Percentiles rank a stretch among this genome's conserved stretches.
Evolutionary conservation across 2,113 vertebrate genomes (phyloP).

Genomic region (Gobio gobio): DNA sequence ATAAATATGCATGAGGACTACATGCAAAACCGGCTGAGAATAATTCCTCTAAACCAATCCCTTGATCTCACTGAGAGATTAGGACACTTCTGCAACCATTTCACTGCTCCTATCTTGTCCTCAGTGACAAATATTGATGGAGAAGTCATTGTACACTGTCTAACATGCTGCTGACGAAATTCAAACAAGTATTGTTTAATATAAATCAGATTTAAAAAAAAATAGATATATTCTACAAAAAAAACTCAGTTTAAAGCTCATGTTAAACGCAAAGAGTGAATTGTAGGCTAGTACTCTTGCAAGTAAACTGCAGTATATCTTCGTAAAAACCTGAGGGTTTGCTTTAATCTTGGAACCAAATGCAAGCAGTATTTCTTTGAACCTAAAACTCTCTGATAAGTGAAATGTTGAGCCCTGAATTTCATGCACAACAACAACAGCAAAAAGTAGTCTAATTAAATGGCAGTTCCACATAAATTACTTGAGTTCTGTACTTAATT

Average conservation of each 20-base stretch:
- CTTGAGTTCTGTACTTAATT: background rate
- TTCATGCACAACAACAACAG: background rate
- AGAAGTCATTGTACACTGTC: background rate
- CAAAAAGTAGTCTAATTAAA: background rate
- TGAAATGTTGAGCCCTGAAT: background rate
- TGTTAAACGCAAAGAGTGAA: background rate
- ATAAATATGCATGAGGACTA: conserved; percentile 53
- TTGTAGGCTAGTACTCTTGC: background rate
- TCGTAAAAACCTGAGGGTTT: conserved; percentile 16
- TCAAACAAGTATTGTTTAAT: background rate
- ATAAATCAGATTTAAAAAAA: background rate
- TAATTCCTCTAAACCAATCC: conserved; percentile 38
- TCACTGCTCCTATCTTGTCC: conserved; percentile 12
- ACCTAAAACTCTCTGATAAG: background rate
- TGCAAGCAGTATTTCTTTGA: background rate
- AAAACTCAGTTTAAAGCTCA: background rate
- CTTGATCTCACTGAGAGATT: conserved; percentile 33
- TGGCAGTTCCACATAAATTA: background rate
- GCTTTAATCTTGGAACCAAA: background rate
- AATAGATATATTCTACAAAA: no score
- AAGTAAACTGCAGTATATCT: background rate
- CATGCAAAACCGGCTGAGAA: background rate
- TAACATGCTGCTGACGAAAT: background rate
- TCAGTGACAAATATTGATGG: conserved; percentile 35
- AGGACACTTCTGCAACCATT: background rate